These are phyloP conservation scores for Orcinus orca DNA, from an alignment of 2,113 vertebrate genomes.

Conservation along the genomic window DNA sequence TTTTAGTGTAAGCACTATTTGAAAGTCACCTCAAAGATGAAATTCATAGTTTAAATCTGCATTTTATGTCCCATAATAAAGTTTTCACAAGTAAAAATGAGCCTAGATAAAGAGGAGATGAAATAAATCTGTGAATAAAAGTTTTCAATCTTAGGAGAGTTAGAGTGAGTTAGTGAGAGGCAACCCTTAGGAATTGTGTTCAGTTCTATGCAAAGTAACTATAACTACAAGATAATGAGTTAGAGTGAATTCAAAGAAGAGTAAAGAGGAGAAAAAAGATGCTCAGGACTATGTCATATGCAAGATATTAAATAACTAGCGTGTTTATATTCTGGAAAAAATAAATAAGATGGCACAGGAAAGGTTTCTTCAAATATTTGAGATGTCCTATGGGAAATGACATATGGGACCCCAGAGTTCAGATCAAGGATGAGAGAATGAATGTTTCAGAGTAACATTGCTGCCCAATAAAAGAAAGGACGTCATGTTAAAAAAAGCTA, in stretches of 20 bases:
- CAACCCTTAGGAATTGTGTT: not conserved
- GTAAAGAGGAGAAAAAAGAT: not conserved
- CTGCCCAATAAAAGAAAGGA: not conserved
- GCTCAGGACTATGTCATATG: not conserved
- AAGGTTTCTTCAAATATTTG: not conserved
- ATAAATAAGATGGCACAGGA: not conserved
- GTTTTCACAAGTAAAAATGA: constrained; percentile 25
- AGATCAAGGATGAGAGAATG: not conserved
- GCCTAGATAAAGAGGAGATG: not conserved
- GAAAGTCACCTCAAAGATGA: not conserved
- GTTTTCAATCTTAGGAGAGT: not conserved
- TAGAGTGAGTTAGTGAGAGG: not conserved
- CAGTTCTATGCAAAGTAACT: not conserved
- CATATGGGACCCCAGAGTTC: not conserved
- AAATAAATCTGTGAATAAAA: not conserved
- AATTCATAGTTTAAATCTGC: constrained; percentile 17
- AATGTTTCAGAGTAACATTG: not conserved
- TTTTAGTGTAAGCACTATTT: not conserved
- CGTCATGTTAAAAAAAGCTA: not conserved
- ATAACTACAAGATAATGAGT: not conserved
- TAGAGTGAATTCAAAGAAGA: not conserved
- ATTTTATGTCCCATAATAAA: constrained; percentile 41
- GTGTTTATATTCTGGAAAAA: not conserved
- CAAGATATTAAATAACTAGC: not conserved
- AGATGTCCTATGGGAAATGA: not conserved